Evolutionary conservation across 2,113 vertebrate genomes (phyloP).

Genomic region (Hydrolagus affinis): DNA sequence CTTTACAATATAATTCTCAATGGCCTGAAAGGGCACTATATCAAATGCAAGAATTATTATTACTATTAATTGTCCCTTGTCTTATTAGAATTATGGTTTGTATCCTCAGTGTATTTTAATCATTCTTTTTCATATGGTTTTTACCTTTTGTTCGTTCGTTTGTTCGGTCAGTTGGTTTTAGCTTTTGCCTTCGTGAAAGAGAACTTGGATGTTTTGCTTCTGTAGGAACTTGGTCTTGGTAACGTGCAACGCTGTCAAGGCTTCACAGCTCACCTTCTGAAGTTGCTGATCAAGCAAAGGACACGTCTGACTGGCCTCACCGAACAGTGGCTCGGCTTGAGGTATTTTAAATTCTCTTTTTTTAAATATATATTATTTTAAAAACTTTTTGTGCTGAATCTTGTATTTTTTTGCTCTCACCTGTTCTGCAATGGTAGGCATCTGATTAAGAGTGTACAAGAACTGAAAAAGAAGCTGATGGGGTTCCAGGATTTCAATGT

Average conservation of each 20-base stretch:
- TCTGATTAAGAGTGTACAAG: slow-evolving; percentile 60
- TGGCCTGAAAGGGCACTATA: too few relatives aligned
- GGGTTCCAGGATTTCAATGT: slow-evolving; percentile 43
- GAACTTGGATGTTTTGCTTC: background rate
- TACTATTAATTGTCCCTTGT: too few relatives aligned
- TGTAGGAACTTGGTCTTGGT: slow-evolving; percentile 74
- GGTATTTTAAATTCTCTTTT: slow-evolving; percentile 52
- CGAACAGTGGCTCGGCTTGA: slow-evolving; percentile 73
- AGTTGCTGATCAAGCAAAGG: slow-evolving; percentile 73
- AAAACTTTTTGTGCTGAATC: slow-evolving; percentile 7
- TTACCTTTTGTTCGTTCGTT: background rate
- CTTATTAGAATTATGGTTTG: too few relatives aligned
- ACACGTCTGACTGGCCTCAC: slow-evolving; percentile 64
- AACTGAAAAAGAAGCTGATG: slow-evolving; percentile 50
- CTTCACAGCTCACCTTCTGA: slow-evolving; percentile 84
- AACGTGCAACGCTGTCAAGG: slow-evolving; percentile 79
- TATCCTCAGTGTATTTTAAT: background rate
- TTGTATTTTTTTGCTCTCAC: slow-evolving; percentile 17
- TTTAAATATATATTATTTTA: background rate
- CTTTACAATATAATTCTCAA: too few relatives aligned
- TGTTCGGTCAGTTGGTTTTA: too few relatives aligned
- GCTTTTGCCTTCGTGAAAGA: too few relatives aligned
- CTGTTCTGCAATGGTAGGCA: slow-evolving; percentile 52
- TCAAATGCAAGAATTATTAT: too few relatives aligned
- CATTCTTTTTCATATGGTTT: background rate